Evolutionary conservation across 2,888 invertebrate species (phyloP), one percentile per base, ranked within the genome.

Genomic region (Cheiracanthium punctorium): DNA sequence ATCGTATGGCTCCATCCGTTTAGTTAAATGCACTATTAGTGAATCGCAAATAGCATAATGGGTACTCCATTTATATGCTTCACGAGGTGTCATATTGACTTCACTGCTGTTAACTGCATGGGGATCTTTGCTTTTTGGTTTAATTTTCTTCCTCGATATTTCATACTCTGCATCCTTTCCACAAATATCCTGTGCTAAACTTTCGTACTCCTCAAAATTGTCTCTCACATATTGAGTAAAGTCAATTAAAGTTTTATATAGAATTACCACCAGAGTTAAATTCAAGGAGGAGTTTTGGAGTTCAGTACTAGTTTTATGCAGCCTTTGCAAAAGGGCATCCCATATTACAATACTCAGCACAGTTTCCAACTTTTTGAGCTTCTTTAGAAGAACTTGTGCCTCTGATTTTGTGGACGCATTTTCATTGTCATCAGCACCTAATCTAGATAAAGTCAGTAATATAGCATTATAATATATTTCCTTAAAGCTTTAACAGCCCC

Each of bases 401-500:
- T 37, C 37, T 37, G 37, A 37, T 48, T n/a, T 48, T 48, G 48
- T n/a, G 2, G n/a, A n/a, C 10, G 2, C 14, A 48, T n/a, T 17
- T 10, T 10, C 48, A 48, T 48, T 48, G 17, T 10, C 14, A n/a
- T 48, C 48, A 12, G 12, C 7, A 2, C 17, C 4, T 48, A 48
- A 10, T 48, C 14, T 48, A 2, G 48, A 2, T 4, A 48, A 17
- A 12, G n/a, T 10, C 48, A 17, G 2, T 48, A n/a, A 17, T 12
- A 48, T 48, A 2, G 17, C 17, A 12, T 17, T 10, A 10, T 17
- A n/a, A 7, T 7, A n/a, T 10, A 12, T n/a, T 48, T 48, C 14
- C 33, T 7, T 32, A 65, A 41, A 58, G 75, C 32, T 30, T 75
- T 75, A 10, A 30, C 30, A 64, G 75, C 37, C 33, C 64, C 29